A percentile compares a stretch with the other conserved stretches of the same genome.
Evolutionary conservation across 2,888 invertebrate genomes (phyloP).

Genomic region (Hypsopygia costalis): DNA sequence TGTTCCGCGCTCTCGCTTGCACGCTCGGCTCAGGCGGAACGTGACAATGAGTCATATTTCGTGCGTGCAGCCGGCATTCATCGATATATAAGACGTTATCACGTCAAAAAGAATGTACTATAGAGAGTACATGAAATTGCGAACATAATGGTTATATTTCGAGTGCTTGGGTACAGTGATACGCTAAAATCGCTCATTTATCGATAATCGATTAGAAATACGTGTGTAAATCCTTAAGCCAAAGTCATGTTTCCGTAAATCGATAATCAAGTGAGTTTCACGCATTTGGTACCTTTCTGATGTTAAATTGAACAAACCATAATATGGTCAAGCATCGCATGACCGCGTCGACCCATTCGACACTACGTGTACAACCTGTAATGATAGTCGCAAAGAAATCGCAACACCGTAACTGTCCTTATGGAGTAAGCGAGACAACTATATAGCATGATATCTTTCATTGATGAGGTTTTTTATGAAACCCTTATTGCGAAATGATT

Average conservation of each 20-base stretch:
- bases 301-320: conserved; percentile 66
- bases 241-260: neutral
- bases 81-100: too few relatives aligned
- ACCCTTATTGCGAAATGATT: conserved; percentile 3
- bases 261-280: conserved; percentile 28
- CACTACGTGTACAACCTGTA: conserved; percentile 62
- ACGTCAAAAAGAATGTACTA: conserved; percentile 1
- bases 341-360: conserved; percentile 57
- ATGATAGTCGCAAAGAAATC: conserved; percentile 64
- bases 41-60: too few relatives aligned
- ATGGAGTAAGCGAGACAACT: conserved; percentile 18
- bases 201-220: neutral
- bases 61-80: too few relatives aligned
- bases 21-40: too few relatives aligned
- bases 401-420: conserved; percentile 28
- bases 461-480: conserved; percentile 10
- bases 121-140: conserved; percentile 7
- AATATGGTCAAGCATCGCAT: conserved; percentile 61
- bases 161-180: conserved; percentile 12
- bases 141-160: conserved; percentile 14
- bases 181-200: conserved; percentile 14
- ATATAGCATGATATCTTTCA: conserved; percentile 15
- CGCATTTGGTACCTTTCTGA: conserved; percentile 30
- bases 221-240: neutral
- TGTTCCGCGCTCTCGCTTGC: too few relatives aligned